Conservation (phyloP, 2,113 vertebrate genomes). For the Periophthalmus modestus region DNA sequence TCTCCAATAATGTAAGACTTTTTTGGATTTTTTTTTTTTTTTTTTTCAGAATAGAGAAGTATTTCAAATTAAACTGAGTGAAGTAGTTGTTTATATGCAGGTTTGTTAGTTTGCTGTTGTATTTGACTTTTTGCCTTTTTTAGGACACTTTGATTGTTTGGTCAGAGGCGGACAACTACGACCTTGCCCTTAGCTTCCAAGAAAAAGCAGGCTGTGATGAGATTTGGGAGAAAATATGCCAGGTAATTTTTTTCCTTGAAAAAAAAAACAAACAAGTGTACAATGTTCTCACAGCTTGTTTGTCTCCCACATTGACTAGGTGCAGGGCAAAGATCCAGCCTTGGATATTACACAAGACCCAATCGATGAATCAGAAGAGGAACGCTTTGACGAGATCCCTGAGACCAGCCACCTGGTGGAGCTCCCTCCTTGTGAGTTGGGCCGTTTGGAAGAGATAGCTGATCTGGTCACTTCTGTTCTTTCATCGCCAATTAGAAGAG, state of each 20-base stretch:
- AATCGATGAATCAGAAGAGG: constrained; percentile 98
- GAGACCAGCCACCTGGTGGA: constrained; percentile 94
- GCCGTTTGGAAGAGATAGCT: constrained; percentile 95
- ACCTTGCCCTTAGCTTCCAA: constrained; percentile 98
- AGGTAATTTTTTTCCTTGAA: constrained; percentile 75
- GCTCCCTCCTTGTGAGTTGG: constrained; percentile 91
- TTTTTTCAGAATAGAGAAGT: no score
- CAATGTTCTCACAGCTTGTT: neutral
- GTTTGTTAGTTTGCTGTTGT: neutral
- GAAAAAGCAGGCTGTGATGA: constrained; percentile 99
- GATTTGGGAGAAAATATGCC: constrained; percentile 99
- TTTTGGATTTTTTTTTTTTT: no score
- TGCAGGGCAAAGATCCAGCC: constrained; percentile 97
- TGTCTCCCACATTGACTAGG: constrained; percentile 68
- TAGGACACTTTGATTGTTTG: constrained; percentile 98
- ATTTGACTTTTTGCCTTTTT: constrained; percentile 33
- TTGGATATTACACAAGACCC: constrained; percentile 98
- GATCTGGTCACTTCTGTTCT: constrained; percentile 97
- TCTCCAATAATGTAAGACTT: neutral
- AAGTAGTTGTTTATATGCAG: neutral
- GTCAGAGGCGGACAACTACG: constrained; percentile 99
- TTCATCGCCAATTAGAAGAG: constrained; percentile 94
- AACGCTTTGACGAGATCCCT: constrained; percentile 95
- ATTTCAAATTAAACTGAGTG: no score
- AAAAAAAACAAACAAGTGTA: neutral